Evolutionary conservation across 2,888 invertebrate species (phyloP).

Genomic region (Ditylenchus weischeri): DNA sequence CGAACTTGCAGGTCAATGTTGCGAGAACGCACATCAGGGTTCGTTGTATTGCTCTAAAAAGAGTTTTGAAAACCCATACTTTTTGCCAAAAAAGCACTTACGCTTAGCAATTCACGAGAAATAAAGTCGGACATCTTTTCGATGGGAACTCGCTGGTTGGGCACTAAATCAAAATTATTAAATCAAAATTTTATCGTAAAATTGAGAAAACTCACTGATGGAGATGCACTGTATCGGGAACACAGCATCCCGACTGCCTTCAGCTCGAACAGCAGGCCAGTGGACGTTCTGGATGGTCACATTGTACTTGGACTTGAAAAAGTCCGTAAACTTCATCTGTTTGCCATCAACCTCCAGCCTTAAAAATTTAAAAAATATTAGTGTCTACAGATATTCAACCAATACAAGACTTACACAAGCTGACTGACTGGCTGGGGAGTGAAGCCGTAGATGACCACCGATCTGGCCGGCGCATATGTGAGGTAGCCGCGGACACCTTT

Average conservation of each 20-base stretch:
- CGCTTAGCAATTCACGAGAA: conserved; percentile 22
- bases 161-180: conserved; percentile 13
- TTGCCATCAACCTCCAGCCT: conserved; percentile 12
- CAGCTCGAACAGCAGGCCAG: conserved; percentile 25
- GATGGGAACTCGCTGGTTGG: conserved; percentile 26
- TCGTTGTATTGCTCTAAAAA: conserved; percentile 28
- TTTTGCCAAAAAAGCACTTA: conserved; percentile 1
- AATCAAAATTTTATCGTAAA: not conserved
- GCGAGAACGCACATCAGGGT: conserved; percentile 19
- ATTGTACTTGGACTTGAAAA: conserved; percentile 12
- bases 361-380: not conserved
- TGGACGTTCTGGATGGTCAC: conserved; percentile 13
- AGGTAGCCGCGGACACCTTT: conserved; percentile 29
- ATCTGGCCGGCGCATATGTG: conserved; percentile 22
- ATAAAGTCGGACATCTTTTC: conserved; percentile 29
- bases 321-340: conserved; percentile 8
- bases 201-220: conserved; percentile 4
- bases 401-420: conserved; percentile 10
- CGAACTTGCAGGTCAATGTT: conserved; percentile 17
- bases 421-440: conserved; percentile 10
- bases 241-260: conserved; percentile 17
- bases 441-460: conserved; percentile 20
- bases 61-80: not conserved
- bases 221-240: conserved; percentile 14
- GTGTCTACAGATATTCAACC: not conserved